phyloP scores from a whole-genome alignment of 2,888 invertebrate genomes.

The Mamestra brassicae region DNA sequence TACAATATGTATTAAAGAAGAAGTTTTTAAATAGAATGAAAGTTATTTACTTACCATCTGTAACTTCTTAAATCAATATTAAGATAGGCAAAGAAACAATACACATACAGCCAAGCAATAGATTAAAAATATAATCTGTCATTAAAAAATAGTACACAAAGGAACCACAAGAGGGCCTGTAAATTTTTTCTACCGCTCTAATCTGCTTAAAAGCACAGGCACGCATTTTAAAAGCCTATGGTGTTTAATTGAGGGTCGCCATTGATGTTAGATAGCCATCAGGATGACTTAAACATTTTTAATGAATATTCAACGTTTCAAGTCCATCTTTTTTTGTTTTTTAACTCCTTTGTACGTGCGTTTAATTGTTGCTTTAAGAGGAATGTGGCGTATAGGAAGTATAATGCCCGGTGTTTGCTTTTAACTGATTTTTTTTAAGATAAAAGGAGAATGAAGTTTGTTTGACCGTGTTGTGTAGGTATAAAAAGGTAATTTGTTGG shows the following conservation, averaged over 20 bases:
- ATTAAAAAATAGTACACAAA: slow-evolving; percentile 68
- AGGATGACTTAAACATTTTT: slow-evolving; percentile 85
- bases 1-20: background rate
- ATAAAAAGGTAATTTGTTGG: slow-evolving; percentile 11
- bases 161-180: slow-evolving; percentile 75
- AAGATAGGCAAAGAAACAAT: slow-evolving; percentile 47
- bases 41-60: slow-evolving; percentile 15
- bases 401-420: slow-evolving; percentile 56
- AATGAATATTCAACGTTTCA: slow-evolving; percentile 80
- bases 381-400: slow-evolving; percentile 66
- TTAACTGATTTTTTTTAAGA: slow-evolving; percentile 63
- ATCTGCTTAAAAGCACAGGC: slow-evolving; percentile 78
- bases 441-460: slow-evolving; percentile 49
- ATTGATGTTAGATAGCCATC: slow-evolving; percentile 79
- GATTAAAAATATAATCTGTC: slow-evolving; percentile 62
- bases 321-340: slow-evolving; percentile 68
- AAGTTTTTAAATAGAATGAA: background rate
- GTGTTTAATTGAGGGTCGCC: slow-evolving; percentile 80
- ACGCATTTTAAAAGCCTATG: slow-evolving; percentile 77
- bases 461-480: slow-evolving; percentile 34
- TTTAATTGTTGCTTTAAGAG: slow-evolving; percentile 70
- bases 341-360: slow-evolving; percentile 61
- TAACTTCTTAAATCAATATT: slow-evolving; percentile 34
- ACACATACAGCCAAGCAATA: slow-evolving; percentile 41
- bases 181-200: slow-evolving; percentile 76